Evolutionary conservation across 2,797 vertebrate species (phyloP), one percentile per base, ranked within the genome.

Genomic region (Tachyglossus aculeatus): DNA sequence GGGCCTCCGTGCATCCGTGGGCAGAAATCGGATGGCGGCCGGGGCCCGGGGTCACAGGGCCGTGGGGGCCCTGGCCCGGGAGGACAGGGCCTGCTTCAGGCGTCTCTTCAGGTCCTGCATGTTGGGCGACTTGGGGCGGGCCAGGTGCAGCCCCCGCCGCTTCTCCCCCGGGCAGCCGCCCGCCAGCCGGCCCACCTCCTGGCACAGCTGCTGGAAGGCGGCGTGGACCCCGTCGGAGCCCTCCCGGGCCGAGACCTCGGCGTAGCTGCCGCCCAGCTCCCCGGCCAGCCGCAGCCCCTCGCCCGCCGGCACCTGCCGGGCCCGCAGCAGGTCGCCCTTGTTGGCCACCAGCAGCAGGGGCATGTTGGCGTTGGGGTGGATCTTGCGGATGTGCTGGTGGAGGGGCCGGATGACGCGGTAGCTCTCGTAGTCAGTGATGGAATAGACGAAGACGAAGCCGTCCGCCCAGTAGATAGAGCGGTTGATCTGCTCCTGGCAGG

Each of bases 21-120:
- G n/a, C n/a, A n/a, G n/a, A n/a, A n/a, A n/a, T n/a, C n/a, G n/a
- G n/a, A n/a, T n/a, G n/a, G n/a, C n/a, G n/a, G n/a, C n/a, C n/a
- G n/a, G n/a, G n/a, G n/a, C n/a, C n/a, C n/a, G n/a, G n/a, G n/a
- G n/a, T n/a, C n/a, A n/a, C n/a, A n/a, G 91, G 0, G 92, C 67
- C 0, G 94, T 93, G 59, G 93, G 71, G 0, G 96, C 95, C 78
- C 96, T 98, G 56, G 93, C 95, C 87, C 95, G 96, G 47, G 96
- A 96, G 48, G 95, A 96, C 39, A 98, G 91, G 43, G 96, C 96
- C 89, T 98, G 96, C 66, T 95, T 94, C 89, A 98, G 92, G 18
- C 96, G 93, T 82, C 96, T 94, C 90, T 98, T 98, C 69, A 98
- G 77, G 86, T 98, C 96, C 81, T 98, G 96, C 96, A 98, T 98